Evolutionary conservation across 2,888 invertebrate species (phyloP).

Genomic region (Exephanes ischioxanthus): DNA sequence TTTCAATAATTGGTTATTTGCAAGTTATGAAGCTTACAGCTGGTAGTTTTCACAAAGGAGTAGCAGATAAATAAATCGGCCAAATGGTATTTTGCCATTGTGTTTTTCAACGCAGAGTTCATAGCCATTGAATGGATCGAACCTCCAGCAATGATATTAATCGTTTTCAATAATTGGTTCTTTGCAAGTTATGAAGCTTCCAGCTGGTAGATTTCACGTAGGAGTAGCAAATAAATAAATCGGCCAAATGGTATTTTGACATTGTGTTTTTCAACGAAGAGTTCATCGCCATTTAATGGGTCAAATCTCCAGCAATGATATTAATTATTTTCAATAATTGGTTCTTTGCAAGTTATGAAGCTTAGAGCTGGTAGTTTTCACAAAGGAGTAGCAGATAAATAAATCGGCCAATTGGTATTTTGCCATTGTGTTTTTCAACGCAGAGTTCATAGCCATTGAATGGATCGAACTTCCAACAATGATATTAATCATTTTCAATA

Average conservation of each 20-base stretch:
- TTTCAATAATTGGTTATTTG: background rate
- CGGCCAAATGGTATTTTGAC: slow-evolving; percentile 79
- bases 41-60: background rate
- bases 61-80: slow-evolving; percentile 66
- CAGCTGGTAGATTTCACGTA: background rate
- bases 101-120: slow-evolving; percentile 57
- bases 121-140: no score
- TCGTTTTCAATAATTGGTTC: background rate
- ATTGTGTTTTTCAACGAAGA: slow-evolving; percentile 62
- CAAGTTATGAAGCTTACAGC: background rate
- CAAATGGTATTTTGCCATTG: slow-evolving; percentile 79
- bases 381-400: slow-evolving; percentile 49
- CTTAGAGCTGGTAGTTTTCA: background rate
- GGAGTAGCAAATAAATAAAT: slow-evolving; percentile 59
- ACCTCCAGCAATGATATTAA: background rate
- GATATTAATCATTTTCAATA: background rate
- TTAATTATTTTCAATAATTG: background rate
- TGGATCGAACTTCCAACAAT: no score
- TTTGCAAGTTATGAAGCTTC: background rate
- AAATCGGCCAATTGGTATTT: slow-evolving; percentile 66
- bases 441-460: slow-evolving; percentile 36
- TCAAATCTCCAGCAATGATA: background rate
- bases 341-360: background rate
- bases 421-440: slow-evolving; percentile 73
- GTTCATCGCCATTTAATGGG: slow-evolving; percentile 33